A percentile compares a stretch with the other conserved stretches of the same genome.
These are phyloP conservation scores for Drosophila seclusa DNA, from an alignment of 2,888 invertebrate species.

Conservation along the genomic window DNA sequence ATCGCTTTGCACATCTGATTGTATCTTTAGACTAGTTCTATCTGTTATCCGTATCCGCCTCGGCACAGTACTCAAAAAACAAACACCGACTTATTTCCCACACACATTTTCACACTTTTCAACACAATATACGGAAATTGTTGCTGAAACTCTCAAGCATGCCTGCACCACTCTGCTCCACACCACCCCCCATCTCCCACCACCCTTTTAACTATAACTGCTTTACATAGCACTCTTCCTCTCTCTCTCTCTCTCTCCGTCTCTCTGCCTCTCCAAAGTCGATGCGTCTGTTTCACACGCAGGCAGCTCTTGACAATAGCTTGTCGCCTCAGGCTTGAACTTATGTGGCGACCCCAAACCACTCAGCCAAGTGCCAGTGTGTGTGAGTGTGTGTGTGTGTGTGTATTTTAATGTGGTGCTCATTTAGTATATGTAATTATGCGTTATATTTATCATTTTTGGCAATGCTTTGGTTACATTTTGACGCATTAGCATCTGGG, in stretches of 20 bases:
- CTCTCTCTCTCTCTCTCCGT: not conserved
- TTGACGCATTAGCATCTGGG: constrained; percentile 47
- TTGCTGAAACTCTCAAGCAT: constrained; percentile 61
- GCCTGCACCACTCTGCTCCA: constrained; percentile 21
- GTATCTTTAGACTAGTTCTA: constrained; percentile 24
- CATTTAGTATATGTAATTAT: constrained; percentile 65
- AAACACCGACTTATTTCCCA: constrained; percentile 33
- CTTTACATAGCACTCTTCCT: constrained; percentile 7
- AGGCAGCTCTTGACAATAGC: constrained; percentile 18
- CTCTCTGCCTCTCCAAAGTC: not conserved
- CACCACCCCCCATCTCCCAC: not conserved
- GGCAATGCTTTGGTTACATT: constrained; percentile 47
- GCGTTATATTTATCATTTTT: constrained; percentile 60
- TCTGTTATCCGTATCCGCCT: constrained; percentile 40
- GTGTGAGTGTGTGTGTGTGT: not conserved
- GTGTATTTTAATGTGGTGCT: constrained; percentile 37
- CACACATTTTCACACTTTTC: constrained; percentile 52
- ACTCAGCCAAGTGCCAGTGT: constrained; percentile 9
- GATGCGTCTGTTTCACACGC: constrained; percentile 25
- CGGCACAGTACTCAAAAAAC: constrained; percentile 14
- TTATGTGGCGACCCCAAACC: constrained; percentile 9
- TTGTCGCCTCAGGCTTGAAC: constrained; percentile 6
- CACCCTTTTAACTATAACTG: constrained; percentile 8
- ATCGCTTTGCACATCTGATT: constrained; percentile 20
- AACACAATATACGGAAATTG: constrained; percentile 67